These are phyloP conservation scores for Ellobium chinense DNA, from an alignment of 2,888 invertebrate genomes.

Conservation along the genomic window DNA sequence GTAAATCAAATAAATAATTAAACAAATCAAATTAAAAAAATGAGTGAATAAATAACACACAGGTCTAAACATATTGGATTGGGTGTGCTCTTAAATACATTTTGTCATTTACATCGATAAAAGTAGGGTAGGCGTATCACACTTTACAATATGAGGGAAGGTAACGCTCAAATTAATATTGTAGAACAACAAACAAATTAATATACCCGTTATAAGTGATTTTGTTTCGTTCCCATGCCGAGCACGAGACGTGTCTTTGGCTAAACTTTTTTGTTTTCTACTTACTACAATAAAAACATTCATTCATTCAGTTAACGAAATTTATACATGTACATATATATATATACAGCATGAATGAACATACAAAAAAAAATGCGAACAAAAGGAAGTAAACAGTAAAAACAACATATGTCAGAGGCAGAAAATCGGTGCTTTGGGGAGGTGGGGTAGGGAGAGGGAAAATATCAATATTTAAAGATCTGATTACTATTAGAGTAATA, in stretches of 20 bases:
- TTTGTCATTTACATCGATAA: no score
- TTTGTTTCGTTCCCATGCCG: background rate
- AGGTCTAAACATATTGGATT: background rate
- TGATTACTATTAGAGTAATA: no score
- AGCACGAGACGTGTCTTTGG: conserved; percentile 29
- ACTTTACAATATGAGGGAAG: background rate
- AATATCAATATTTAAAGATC: no score
- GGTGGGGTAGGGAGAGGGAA: no score
- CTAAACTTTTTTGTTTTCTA: background rate
- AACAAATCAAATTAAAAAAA: background rate
- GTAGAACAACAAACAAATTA: background rate
- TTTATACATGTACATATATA: background rate
- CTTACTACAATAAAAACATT: background rate
- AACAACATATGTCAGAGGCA: background rate
- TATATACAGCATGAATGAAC: background rate
- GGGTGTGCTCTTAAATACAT: no score
- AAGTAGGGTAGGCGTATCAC: no score
- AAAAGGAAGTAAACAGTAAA: background rate
- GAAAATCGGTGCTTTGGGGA: no score
- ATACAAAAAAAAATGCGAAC: no score
- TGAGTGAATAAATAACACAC: background rate
- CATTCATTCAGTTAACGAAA: background rate
- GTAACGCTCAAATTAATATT: background rate
- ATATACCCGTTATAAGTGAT: conserved; percentile 28
- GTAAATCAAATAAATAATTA: background rate